Conservation (phyloP, 2,113 vertebrate genomes). For the Lates calcarifer region DNA sequence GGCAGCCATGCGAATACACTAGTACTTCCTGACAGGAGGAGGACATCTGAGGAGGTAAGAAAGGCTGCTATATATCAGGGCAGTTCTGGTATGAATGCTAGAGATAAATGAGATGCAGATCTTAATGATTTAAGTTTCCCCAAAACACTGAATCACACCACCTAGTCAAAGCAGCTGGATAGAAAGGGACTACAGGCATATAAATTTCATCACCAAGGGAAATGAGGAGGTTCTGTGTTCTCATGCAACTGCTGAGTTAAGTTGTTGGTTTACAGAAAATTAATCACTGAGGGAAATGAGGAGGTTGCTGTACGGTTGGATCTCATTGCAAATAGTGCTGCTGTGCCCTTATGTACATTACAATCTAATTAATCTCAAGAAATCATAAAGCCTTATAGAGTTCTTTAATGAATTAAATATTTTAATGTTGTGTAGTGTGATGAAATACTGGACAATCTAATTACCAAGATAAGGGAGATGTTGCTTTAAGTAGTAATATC, state of each 20-base stretch:
- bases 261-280: conserved; percentile 14
- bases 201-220: neutral
- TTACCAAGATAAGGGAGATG: neutral
- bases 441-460: neutral
- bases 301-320: neutral
- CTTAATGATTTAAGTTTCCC: neutral
- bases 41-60: conserved; percentile 75
- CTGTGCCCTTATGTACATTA: too few relatives aligned
- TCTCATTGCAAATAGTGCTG: neutral
- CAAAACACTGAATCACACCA: neutral
- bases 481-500: neutral
- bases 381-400: too few relatives aligned
- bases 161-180: neutral
- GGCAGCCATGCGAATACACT: conserved; percentile 80
- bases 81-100: conserved; percentile 1
- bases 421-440: neutral
- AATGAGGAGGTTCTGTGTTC: neutral
- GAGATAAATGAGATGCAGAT: neutral
- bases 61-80: neutral
- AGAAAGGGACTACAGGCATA: neutral
- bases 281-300: too few relatives aligned
- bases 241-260: neutral
- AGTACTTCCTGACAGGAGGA: conserved; percentile 70
- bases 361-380: too few relatives aligned
- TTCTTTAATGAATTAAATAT: neutral